Percentiles rank a stretch among this genome's conserved stretches.
Evolutionary conservation across 2,888 invertebrate species (phyloP).

Genomic region (Leucoma salicis): DNA sequence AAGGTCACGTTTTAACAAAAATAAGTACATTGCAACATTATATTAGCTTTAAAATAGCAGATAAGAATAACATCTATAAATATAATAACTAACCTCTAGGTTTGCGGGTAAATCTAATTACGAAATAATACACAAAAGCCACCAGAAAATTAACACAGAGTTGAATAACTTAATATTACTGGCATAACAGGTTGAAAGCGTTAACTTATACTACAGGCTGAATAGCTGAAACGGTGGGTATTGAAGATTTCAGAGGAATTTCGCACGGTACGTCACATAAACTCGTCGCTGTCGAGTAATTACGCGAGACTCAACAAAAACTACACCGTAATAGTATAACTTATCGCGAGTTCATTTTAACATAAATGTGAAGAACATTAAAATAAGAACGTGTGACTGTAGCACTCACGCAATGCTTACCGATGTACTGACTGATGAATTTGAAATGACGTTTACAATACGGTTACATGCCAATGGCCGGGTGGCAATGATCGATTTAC

Average conservation of each 20-base stretch:
- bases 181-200: slow-evolving; percentile 39
- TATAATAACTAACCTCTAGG: too few species aligned
- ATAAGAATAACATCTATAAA: too few species aligned
- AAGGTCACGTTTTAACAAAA: too few species aligned
- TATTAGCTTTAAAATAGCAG: too few species aligned
- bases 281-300: slow-evolving; percentile 69
- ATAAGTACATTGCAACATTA: too few species aligned
- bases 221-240: slow-evolving; percentile 42
- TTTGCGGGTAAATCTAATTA: slow-evolving; percentile 24
- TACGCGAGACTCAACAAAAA: slow-evolving; percentile 47
- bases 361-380: neutral
- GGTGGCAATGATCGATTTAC: slow-evolving; percentile 54
- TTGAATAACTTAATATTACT: slow-evolving; percentile 26
- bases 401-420: slow-evolving; percentile 65
- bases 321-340: slow-evolving; percentile 25
- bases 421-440: slow-evolving; percentile 48
- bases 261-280: slow-evolving; percentile 63
- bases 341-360: slow-evolving; percentile 17
- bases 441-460: slow-evolving; percentile 47
- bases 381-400: slow-evolving; percentile 54
- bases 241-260: slow-evolving; percentile 69
- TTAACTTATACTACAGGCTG: slow-evolving; percentile 39
- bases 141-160: slow-evolving; percentile 21
- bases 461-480: slow-evolving; percentile 57
- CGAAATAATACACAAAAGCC: slow-evolving; percentile 16